Base-by-base conservation (phyloP, 1,140 invertebrate species). In the Ceratosolen fusciceps region DNA sequence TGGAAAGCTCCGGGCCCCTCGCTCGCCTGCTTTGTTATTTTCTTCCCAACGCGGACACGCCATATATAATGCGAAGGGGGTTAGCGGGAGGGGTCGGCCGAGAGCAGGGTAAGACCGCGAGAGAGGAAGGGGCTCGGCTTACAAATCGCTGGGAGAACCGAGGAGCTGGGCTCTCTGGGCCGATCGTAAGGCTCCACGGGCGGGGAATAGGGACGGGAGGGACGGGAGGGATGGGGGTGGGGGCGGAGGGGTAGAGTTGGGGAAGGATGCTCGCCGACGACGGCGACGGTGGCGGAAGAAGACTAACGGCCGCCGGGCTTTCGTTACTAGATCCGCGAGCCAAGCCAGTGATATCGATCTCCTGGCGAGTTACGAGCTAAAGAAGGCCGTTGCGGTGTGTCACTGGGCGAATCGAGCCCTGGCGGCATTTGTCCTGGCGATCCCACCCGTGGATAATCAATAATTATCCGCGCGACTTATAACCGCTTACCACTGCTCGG, bases 261-360 rank as follows among this genome's bases (percentile, higher is more conserved):
- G n/a, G n/a, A n/a, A n/a, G n/a, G n/a, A n/a, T n/a, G n/a, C n/a
- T n/a, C n/a, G n/a, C n/a, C n/a, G n/a, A n/a, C n/a, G n/a, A n/a
- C n/a, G n/a, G n/a, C 52, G 49, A 19, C 9, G 19, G n/a, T 12
- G 24, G 10, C 19, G 9, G 34, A 21, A 39, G 54, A 52, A 67
- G 74, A 76, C 29, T 54, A 76, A 76, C 74, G 43, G 60, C 60
- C 47, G 19, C 29, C 24, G 39, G n/a, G 26, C 47, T 62, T 60
- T 47, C 43, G 52, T 77, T 70, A 37, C 76, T 77, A 77, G 67
- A 77, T 77, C 68, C 68, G 52, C 56, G 56, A 47, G 52, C 16
- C 19, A n/a, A n/a, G 21, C 24, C 10, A 16, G 74, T 24, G 77
- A 79, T 79, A 74, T 79, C 77, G 70, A 79, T 79, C 77, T 79